Evolutionary conservation across 2,888 invertebrate species (phyloP), one percentile per base, ranked within the genome.

Genomic region (Lathronympha strigana): DNA sequence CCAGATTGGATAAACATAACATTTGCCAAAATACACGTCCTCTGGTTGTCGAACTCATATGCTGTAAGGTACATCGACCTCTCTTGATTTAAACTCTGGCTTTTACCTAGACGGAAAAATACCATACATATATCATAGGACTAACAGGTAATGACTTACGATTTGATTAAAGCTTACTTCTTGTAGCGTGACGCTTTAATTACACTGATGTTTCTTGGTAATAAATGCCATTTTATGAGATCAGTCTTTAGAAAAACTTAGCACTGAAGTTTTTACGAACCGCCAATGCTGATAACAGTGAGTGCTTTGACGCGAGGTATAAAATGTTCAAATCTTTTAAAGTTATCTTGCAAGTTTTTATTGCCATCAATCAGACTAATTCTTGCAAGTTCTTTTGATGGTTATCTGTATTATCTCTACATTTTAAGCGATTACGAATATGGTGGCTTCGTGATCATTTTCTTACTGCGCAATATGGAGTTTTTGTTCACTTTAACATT

Each of bases 31-130:
- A 67, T 62, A 58, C 50, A 66, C 64, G 67, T 70, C 70, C 67
- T 66, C 62, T 66, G 64, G 63, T 54, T 67, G 60, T 69, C 72
- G 67, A 68, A 70, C 67, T 60, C 51, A 54, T n/a, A n/a, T n/a
- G n/a, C n/a, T n/a, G 51, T 38, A 54, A 63, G 43, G 72, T 64
- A 67, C 68, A 69, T 67, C 63, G 68, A 70, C 69, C 72, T 72
- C 69, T 66, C 53, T 38, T 38, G 66, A 38, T 49, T 19, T 49
- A 40, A 36, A 61, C 23, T 43, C 15, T n/a, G n/a, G n/a, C 13
- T 51, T 2, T 1, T 13, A 54, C 53, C 47, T 2, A 40, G 51
- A 17, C 8, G 25, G 9, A 8, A 13, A 21, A 53, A 28, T 36
- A 64, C 49, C 36, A 25, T 61, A 28, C 51, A 40, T 2, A 8